Evolutionary conservation across 2,797 vertebrate species (phyloP).

Genomic region (Chloroceryle amazona): DNA sequence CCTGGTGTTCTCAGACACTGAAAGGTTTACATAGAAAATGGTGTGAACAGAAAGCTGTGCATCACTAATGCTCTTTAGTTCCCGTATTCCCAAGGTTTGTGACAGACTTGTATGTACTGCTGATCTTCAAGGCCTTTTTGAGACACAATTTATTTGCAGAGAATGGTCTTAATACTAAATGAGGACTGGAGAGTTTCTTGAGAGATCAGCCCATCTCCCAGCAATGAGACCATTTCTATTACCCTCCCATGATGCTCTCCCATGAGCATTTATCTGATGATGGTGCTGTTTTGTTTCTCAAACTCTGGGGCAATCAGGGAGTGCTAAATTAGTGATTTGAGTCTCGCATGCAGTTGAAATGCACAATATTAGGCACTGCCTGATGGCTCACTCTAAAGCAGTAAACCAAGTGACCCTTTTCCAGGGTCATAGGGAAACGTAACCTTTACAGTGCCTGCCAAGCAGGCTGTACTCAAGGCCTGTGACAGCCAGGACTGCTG

Average conservation of each 20-base stretch:
- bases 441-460: neutral
- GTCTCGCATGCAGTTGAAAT: neutral
- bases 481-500: neutral
- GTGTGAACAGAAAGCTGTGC: neutral
- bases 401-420: neutral
- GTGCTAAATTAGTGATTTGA: neutral
- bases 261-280: neutral
- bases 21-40: neutral
- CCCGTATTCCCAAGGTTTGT: neutral
- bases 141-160: neutral
- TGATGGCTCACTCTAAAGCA: neutral
- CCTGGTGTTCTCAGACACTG: neutral
- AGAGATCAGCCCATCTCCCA: neutral
- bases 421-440: neutral
- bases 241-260: neutral
- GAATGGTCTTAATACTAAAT: neutral
- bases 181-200: neutral
- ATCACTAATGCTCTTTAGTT: neutral
- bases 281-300: neutral
- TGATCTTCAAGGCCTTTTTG: neutral
- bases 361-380: neutral
- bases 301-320: neutral
- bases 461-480: neutral
- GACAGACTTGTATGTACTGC: neutral
- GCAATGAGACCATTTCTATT: neutral